phyloP scores from a whole-genome alignment of 2,113 vertebrate species.

The Pholis gunnellus region DNA sequence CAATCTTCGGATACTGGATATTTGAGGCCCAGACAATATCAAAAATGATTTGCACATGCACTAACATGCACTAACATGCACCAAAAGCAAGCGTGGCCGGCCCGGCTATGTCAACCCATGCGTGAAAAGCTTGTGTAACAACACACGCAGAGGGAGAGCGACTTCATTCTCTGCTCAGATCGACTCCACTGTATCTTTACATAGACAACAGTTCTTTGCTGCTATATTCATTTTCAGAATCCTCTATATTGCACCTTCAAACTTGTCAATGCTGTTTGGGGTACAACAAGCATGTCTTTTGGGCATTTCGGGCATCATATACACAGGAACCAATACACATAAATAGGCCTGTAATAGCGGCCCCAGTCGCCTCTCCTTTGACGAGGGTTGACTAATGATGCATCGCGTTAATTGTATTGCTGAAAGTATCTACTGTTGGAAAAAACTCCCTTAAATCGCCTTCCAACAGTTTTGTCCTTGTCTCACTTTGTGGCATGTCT shows the following conservation, averaged over 20 bases:
- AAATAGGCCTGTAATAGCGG: not conserved
- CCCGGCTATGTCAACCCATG: too few species aligned
- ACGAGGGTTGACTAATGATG: not conserved
- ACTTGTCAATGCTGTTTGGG: not conserved
- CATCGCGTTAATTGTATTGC: not conserved
- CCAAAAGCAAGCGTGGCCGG: too few species aligned
- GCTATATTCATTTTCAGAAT: too few species aligned
- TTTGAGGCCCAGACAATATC: not conserved
- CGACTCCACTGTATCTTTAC: too few species aligned
- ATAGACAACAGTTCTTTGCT: too few species aligned
- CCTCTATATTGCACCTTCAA: not conserved
- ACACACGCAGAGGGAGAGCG: too few species aligned
- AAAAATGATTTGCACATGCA: too few species aligned
- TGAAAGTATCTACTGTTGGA: not conserved
- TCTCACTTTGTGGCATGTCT: constrained; percentile 32
- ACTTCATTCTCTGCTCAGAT: too few species aligned
- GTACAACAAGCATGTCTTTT: not conserved
- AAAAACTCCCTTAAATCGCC: not conserved
- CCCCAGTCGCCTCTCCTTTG: not conserved
- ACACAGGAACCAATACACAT: not conserved
- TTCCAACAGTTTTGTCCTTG: constrained; percentile 29
- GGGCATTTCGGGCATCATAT: not conserved
- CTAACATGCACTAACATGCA: too few species aligned
- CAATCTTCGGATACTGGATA: not conserved
- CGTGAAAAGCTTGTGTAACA: too few species aligned